phyloP scores from a whole-genome alignment of 2,888 invertebrate genomes.

The Eretmocerus hayati region DNA sequence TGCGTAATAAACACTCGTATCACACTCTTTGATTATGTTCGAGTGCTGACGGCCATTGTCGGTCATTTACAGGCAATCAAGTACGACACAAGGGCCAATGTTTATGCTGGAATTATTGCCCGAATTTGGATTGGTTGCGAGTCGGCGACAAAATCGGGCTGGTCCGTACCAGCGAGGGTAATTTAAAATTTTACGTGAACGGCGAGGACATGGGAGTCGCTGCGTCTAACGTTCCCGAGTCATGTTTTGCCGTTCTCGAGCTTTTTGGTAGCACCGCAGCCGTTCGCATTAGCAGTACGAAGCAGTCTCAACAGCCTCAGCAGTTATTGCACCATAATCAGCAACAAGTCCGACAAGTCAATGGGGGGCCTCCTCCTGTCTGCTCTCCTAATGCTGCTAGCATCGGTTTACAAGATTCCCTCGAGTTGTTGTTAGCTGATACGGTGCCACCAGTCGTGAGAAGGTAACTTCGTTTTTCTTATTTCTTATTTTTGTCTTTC shows the following conservation, averaged over 20 bases:
- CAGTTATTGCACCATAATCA: too few species aligned
- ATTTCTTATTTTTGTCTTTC: too few species aligned
- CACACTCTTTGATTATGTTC: too few species aligned
- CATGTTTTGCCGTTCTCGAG: conserved; percentile 78
- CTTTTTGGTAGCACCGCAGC: conserved; percentile 72
- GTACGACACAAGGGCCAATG: conserved; percentile 61
- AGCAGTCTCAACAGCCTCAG: conserved; percentile 50
- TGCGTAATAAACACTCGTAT: too few species aligned
- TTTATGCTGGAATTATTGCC: conserved; percentile 62
- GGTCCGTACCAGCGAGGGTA: conserved; percentile 63
- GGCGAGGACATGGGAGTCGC: conserved; percentile 73
- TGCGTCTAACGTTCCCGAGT: conserved; percentile 71
- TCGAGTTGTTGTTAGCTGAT: conserved; percentile 56
- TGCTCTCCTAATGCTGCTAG: conserved; percentile 50
- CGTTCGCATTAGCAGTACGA: conserved; percentile 65
- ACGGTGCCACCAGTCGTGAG: conserved; percentile 45
- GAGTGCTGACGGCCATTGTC: too few species aligned
- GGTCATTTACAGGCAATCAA: conserved; percentile 58
- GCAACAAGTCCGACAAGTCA: too few species aligned
- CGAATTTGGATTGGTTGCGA: conserved; percentile 73
- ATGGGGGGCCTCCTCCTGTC: too few species aligned
- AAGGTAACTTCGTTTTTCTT: too few species aligned
- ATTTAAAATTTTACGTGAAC: conserved; percentile 70
- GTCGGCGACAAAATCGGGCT: conserved; percentile 73
- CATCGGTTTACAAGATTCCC: conserved; percentile 54